phyloP scores from a whole-genome alignment of 2,797 vertebrate genomes.

The Macropus fuliginosus region DNA sequence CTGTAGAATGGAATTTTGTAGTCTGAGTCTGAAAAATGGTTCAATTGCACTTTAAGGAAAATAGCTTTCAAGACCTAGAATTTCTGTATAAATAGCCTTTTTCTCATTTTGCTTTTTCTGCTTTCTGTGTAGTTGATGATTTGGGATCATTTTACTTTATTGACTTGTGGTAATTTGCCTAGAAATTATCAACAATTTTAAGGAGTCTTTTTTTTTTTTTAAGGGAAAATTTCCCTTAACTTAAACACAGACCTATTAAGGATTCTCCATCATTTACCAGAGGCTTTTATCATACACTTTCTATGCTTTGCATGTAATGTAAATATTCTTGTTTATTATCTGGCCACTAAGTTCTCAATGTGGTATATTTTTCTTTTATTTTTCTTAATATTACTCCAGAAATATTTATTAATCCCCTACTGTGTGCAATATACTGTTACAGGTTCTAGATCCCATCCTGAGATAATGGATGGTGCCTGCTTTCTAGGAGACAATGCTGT shows the following conservation, averaged over 20 bases:
- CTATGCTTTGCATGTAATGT: background rate
- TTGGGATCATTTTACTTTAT: background rate
- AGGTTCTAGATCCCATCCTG: background rate
- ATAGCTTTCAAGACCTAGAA: background rate
- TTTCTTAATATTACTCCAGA: background rate
- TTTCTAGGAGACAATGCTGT: background rate
- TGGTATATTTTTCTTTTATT: background rate
- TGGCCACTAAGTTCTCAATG: background rate
- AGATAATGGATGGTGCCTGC: background rate
- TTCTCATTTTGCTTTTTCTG: background rate
- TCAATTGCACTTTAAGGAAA: background rate
- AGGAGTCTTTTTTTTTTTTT: background rate
- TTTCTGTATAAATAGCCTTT: background rate
- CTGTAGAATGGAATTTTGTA: background rate
- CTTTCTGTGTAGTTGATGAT: background rate
- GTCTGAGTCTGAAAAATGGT: background rate
- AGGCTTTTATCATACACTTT: background rate
- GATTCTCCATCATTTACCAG: background rate
- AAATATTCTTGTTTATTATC: background rate
- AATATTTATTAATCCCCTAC: background rate
- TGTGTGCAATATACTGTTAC: background rate
- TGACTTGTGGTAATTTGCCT: background rate
- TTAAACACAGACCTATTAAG: background rate
- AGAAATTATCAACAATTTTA: background rate
- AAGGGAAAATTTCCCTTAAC: background rate